These are phyloP conservation scores for Bostrychus sinensis DNA, from an alignment of 2,113 vertebrate genomes.

Conservation along the genomic window DNA sequence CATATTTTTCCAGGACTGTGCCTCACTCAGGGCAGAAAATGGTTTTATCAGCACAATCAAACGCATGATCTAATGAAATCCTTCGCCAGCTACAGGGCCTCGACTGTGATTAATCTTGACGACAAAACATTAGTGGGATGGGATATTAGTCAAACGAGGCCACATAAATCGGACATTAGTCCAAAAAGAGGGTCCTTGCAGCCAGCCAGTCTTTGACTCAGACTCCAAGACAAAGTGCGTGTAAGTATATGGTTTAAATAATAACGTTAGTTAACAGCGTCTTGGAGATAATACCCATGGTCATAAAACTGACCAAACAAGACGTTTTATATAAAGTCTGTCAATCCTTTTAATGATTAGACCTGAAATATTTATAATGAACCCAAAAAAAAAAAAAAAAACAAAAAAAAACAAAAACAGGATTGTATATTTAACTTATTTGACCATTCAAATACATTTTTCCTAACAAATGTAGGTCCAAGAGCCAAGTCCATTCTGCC, in stretches of 20 bases:
- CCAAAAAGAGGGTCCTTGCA: constrained; percentile 24
- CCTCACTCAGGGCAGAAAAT: constrained; percentile 16
- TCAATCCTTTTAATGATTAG: constrained; percentile 22
- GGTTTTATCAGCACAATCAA: constrained; percentile 60
- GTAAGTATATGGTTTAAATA: constrained; percentile 54
- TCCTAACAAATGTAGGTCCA: neutral
- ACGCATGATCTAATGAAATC: constrained; percentile 49
- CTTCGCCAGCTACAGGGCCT: constrained; percentile 33
- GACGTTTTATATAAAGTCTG: constrained; percentile 30
- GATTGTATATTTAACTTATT: too few relatives aligned
- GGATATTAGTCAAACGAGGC: constrained; percentile 45
- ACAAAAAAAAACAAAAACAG: too few relatives aligned
- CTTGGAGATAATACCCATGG: constrained; percentile 33
- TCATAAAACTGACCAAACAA: constrained; percentile 42
- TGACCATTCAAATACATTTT: neutral
- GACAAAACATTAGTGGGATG: constrained; percentile 57
- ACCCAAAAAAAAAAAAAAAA: constrained; percentile 10
- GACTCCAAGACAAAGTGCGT: constrained; percentile 53
- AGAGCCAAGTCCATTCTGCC: constrained; percentile 30
- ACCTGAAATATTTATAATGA: constrained; percentile 28
- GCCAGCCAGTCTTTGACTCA: constrained; percentile 43
- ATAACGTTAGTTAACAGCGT: constrained; percentile 39
- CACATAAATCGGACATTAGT: constrained; percentile 25
- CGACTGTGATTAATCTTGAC: constrained; percentile 36
- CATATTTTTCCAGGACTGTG: constrained; percentile 54